A percentile compares a stretch with the other conserved stretches of the same genome.
Conservation (phyloP, 2,888 invertebrate species). For the Microchrysa polita region DNA sequence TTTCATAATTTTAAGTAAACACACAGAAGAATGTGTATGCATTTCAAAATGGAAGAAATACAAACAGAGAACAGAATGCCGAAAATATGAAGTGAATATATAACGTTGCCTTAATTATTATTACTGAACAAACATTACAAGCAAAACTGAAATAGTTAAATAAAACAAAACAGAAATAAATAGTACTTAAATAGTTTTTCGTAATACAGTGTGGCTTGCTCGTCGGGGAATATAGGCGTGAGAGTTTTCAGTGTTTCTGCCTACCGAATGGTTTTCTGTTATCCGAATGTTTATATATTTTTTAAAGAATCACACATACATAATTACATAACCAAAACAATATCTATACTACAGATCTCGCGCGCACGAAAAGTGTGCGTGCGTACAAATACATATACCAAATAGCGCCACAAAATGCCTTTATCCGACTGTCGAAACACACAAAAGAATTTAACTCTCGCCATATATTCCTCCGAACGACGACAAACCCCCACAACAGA, state of each 20-base stretch:
- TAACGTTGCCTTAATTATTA: slow-evolving; percentile 49
- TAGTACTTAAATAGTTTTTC: slow-evolving; percentile 31
- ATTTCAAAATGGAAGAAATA: slow-evolving; percentile 32
- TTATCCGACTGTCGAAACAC: no score
- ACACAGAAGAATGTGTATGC: slow-evolving; percentile 43
- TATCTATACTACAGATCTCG: no score
- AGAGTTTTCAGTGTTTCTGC: no score
- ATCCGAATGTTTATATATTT: no score
- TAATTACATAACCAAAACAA: no score
- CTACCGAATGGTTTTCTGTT: no score
- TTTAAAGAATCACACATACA: no score
- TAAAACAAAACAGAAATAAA: slow-evolving; percentile 22
- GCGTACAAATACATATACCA: no score
- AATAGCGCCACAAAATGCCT: no score
- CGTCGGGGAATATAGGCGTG: no score
- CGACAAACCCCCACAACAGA: slow-evolving; percentile 16
- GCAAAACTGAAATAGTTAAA: slow-evolving; percentile 36
- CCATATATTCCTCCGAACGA: not conserved
- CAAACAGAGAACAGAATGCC: not conserved
- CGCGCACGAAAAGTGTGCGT: no score
- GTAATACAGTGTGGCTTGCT: slow-evolving; percentile 5
- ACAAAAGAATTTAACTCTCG: no score
- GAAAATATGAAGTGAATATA: slow-evolving; percentile 10
- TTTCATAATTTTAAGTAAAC: slow-evolving; percentile 47
- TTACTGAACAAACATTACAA: slow-evolving; percentile 38